These are phyloP conservation scores for Hemiprocne comata DNA, from an alignment of 2,113 vertebrate genomes.

Conservation along the genomic window DNA sequence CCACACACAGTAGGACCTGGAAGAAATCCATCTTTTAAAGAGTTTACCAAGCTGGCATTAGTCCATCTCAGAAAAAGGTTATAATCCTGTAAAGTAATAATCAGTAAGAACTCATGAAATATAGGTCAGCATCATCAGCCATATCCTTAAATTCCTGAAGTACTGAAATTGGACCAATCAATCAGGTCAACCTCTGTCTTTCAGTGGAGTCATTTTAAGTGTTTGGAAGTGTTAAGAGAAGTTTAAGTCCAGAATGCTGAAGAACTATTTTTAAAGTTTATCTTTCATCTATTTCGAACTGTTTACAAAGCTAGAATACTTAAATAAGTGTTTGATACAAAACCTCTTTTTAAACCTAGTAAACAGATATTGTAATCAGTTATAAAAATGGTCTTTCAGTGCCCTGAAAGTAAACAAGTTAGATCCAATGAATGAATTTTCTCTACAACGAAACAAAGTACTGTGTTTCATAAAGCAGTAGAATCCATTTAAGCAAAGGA, in stretches of 20 bases:
- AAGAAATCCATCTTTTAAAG: slow-evolving; percentile 2
- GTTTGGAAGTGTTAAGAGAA: neutral
- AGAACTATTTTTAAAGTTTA: neutral
- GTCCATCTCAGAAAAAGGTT: neutral
- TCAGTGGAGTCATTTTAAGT: neutral
- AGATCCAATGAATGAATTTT: slow-evolving; percentile 31
- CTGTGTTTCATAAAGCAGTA: slow-evolving; percentile 36
- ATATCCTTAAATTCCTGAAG: neutral
- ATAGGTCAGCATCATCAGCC: accelerated
- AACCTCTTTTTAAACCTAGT: neutral
- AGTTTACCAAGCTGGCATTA: neutral
- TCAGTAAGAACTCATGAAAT: neutral
- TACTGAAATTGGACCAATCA: neutral
- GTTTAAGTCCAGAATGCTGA: neutral
- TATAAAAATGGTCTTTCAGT: neutral
- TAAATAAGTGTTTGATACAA: neutral
- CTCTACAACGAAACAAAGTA: slow-evolving; percentile 12
- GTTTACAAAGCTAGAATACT: neutral
- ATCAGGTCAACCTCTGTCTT: neutral
- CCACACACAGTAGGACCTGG: neutral
- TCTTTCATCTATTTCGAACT: neutral
- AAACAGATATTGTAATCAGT: neutral
- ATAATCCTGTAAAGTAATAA: neutral
- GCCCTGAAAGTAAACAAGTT: neutral
- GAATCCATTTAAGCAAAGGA: slow-evolving; percentile 39